phyloP scores from a whole-genome alignment of 2,113 vertebrate genomes.

The Stomatorhinus ivindoensis region DNA sequence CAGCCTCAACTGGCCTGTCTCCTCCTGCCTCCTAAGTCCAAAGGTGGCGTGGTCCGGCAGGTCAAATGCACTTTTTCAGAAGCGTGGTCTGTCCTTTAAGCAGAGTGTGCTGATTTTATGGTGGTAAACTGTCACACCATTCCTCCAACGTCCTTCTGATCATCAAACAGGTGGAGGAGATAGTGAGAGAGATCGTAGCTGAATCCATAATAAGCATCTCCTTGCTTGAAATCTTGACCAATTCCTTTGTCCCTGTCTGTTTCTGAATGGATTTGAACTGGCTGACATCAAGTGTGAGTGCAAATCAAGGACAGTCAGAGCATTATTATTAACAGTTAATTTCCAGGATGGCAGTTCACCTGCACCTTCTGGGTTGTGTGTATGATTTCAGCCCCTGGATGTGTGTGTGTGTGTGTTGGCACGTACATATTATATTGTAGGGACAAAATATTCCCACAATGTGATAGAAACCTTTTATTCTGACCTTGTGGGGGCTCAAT shows the following conservation, averaged over 20 bases:
- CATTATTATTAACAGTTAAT: neutral
- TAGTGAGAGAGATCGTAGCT: slow-evolving; percentile 53
- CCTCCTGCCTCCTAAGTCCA: neutral
- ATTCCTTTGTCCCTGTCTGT: neutral
- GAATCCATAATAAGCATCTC: slow-evolving; percentile 56
- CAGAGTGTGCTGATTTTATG: neutral
- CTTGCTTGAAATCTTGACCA: neutral
- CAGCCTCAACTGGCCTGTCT: neutral
- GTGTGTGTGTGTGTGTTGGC: neutral
- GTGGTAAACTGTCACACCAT: slow-evolving; percentile 38
- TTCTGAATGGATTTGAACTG: neutral
- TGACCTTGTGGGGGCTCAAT: too few species aligned
- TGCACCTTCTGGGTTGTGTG: neutral
- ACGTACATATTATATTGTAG: too few species aligned
- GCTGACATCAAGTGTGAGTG: neutral
- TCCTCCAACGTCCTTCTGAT: slow-evolving; percentile 32
- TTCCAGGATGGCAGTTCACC: neutral
- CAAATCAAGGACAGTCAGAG: neutral
- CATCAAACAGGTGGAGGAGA: slow-evolving; percentile 55
- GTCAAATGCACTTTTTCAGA: slow-evolving; percentile 30
- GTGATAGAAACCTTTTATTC: too few species aligned
- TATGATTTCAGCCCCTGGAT: neutral
- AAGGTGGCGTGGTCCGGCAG: neutral
- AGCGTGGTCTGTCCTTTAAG: neutral
- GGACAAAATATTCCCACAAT: too few species aligned